These are phyloP conservation scores for Conus betulinus DNA, from an alignment of 1,140 invertebrate genomes.

Conservation along the genomic window DNA sequence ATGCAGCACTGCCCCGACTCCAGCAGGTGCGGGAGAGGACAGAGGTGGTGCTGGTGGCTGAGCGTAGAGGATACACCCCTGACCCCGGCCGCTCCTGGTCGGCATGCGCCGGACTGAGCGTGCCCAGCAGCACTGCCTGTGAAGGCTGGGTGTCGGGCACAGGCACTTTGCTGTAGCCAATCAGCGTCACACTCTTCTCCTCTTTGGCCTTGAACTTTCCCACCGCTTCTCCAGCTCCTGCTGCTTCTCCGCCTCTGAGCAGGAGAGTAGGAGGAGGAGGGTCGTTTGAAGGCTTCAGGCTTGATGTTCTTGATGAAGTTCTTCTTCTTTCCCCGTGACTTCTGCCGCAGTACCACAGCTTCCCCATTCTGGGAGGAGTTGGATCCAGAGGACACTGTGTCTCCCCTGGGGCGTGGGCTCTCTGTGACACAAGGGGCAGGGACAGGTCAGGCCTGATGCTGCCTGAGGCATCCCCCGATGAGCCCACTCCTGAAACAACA, in stretches of 20 bases:
- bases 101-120: conserved; percentile 59
- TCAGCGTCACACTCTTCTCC: conserved; percentile 48
- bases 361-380: conserved; percentile 34
- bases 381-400: conserved; percentile 25
- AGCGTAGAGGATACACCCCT: background rate
- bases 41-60: conserved; percentile 62
- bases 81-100: background rate
- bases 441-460: background rate
- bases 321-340: conserved; percentile 42
- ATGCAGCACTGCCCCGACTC: conserved; percentile 66
- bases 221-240: conserved; percentile 15
- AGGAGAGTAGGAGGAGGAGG: conserved; percentile 69
- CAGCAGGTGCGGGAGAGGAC: conserved; percentile 60
- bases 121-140: conserved; percentile 73
- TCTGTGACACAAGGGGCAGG: background rate
- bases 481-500: background rate
- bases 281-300: conserved; percentile 71
- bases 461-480: background rate
- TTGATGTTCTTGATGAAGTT: conserved; percentile 73
- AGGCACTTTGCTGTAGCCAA: conserved; percentile 74
- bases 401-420: background rate
- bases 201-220: conserved; percentile 22
- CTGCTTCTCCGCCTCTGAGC: conserved; percentile 58
- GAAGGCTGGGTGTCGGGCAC: conserved; percentile 37
- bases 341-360: conserved; percentile 6